A percentile compares a stretch with the other conserved stretches of the same genome.
These are phyloP conservation scores for Apis dorsata DNA, from an alignment of 1,140 invertebrate species.

Conservation along the genomic window DNA sequence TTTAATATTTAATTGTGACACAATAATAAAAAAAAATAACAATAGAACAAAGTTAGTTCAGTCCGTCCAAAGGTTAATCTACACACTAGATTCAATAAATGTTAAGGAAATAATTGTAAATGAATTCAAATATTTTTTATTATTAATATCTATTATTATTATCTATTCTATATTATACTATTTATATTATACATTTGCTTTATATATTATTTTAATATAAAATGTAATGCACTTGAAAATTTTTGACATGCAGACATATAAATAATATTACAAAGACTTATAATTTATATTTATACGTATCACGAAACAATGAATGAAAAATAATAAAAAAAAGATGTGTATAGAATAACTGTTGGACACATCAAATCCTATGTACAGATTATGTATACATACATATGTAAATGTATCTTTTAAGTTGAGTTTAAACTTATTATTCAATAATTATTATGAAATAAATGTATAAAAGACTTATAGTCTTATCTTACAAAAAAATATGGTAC, in stretches of 20 bases:
- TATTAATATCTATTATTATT: constrained; percentile 35
- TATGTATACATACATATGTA: not conserved
- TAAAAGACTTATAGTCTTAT: not conserved
- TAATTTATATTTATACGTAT: constrained; percentile 30
- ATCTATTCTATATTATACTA: not conserved
- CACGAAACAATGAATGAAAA: not conserved
- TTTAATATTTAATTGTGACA: constrained; percentile 44
- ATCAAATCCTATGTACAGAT: constrained; percentile 23
- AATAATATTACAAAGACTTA: not conserved
- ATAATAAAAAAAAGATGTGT: constrained; percentile 22
- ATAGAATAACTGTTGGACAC: constrained; percentile 44
- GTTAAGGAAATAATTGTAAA: constrained; percentile 36
- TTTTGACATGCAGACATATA: not conserved
- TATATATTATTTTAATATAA: constrained; percentile 43
- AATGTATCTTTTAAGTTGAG: not conserved
- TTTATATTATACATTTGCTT: constrained; percentile 42
- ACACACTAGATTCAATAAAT: constrained; percentile 45
- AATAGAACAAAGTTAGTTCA: constrained; percentile 47
- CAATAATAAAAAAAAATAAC: constrained; percentile 34
- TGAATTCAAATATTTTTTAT: constrained; percentile 50
- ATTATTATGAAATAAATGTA: not conserved
- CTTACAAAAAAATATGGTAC: not conserved
- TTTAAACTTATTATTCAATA: constrained; percentile 10
- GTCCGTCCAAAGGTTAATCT: constrained; percentile 63
- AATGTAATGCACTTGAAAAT: not conserved